Conservation (phyloP, 2,113 vertebrate species). For the Amazona vittata region DNA sequence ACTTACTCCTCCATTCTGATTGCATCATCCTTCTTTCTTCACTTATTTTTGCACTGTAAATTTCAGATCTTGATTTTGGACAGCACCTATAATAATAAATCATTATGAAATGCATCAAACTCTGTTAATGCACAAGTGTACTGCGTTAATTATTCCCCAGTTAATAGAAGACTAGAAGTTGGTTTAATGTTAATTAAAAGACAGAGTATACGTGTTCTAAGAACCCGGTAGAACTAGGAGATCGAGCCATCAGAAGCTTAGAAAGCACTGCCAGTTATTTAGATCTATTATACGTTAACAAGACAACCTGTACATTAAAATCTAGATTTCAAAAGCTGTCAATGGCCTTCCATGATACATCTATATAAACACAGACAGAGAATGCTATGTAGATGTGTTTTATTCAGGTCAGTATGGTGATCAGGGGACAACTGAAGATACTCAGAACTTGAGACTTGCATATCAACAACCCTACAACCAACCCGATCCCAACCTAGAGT, state of each 20-base stretch:
- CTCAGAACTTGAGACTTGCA: neutral
- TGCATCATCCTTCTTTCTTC: slow-evolving; percentile 40
- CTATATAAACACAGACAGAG: neutral
- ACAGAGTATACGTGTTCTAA: neutral
- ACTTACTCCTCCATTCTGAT: slow-evolving; percentile 75
- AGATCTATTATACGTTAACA: neutral
- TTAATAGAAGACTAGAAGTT: neutral
- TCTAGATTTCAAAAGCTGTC: neutral
- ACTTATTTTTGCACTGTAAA: neutral
- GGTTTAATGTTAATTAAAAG: neutral
- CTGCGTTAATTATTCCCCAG: neutral
- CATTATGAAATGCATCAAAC: neutral
- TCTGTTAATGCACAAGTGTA: neutral
- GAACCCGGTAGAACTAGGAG: neutral
- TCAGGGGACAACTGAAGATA: neutral
- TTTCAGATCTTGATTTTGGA: slow-evolving; percentile 4
- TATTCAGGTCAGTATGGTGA: neutral
- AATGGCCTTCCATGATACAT: neutral
- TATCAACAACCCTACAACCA: neutral
- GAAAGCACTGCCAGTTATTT: neutral
- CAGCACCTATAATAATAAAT: neutral
- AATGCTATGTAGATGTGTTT: neutral
- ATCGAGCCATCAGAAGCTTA: neutral
- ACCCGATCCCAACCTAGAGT: accelerated
- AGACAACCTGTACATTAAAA: neutral